Evolutionary conservation across 1,140 invertebrate species (phyloP).

Genomic region (Penaeus chinensis): DNA sequence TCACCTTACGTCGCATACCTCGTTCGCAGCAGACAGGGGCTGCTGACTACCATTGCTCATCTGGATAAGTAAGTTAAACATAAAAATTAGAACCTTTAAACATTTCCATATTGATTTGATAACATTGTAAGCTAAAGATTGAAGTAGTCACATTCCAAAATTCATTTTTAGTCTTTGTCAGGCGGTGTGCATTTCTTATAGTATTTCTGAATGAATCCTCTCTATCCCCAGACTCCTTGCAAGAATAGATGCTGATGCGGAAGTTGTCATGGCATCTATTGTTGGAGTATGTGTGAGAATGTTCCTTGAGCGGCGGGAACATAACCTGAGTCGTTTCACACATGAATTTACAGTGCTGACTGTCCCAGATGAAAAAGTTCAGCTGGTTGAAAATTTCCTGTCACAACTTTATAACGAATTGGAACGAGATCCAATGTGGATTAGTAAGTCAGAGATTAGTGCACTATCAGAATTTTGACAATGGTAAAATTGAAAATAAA

Average conservation of each 20-base stretch:
- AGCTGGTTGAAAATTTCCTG: constrained; percentile 77
- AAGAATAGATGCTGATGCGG: constrained; percentile 44
- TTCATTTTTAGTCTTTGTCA: too few species aligned
- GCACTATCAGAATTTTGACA: constrained; percentile 30
- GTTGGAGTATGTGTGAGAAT: constrained; percentile 82
- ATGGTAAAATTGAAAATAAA: constrained; percentile 25
- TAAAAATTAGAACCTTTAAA: constrained; percentile 69
- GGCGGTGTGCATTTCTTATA: not conserved
- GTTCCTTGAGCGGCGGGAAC: constrained; percentile 81
- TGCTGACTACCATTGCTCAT: constrained; percentile 83
- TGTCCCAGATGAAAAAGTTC: constrained; percentile 85
- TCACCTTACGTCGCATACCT: constrained; percentile 88
- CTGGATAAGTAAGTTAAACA: constrained; percentile 73
- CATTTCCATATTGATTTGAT: constrained; percentile 65
- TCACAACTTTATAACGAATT: constrained; percentile 74
- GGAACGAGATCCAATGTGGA: constrained; percentile 79
- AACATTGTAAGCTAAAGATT: not conserved
- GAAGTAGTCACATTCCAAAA: too few species aligned
- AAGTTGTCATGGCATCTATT: constrained; percentile 72
- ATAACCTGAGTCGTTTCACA: constrained; percentile 77
- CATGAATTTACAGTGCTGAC: constrained; percentile 77
- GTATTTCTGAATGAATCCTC: not conserved
- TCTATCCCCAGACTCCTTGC: constrained; percentile 71
- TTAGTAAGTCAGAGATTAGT: constrained; percentile 52
- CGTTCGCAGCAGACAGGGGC: constrained; percentile 82